Conservation (phyloP, 1,140 invertebrate species). For the Glossosoma conforme region DNA sequence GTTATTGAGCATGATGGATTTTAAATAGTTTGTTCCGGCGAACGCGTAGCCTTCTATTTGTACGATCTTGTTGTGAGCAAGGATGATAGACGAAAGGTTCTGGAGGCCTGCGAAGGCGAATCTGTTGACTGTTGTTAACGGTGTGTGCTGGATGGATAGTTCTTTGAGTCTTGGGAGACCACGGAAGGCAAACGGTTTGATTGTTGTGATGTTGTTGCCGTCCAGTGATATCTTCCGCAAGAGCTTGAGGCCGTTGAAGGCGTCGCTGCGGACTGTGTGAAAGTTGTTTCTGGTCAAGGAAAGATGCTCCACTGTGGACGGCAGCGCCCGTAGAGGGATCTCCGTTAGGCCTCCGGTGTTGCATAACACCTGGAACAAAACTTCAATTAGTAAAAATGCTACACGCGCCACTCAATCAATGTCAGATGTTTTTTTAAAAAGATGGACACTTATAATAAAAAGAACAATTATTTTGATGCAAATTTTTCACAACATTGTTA, state of each 20-base stretch:
- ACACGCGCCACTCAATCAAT: too few species aligned
- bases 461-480: too few species aligned
- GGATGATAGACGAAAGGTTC: conserved; percentile 68
- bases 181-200: conserved; percentile 77
- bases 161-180: conserved; percentile 68
- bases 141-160: conserved; percentile 76
- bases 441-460: too few species aligned
- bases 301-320: conserved; percentile 70
- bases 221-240: conserved; percentile 71
- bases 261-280: conserved; percentile 69
- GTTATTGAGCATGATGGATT: conserved; percentile 66
- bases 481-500: too few species aligned
- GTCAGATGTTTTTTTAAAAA: too few species aligned
- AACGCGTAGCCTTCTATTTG: conserved; percentile 76
- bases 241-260: conserved; percentile 65
- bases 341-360: conserved; percentile 74
- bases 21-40: conserved; percentile 75
- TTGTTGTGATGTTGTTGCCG: conserved; percentile 72
- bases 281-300: conserved; percentile 78
- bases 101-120: conserved; percentile 79
- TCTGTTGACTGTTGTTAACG: conserved; percentile 65
- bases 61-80: conserved; percentile 73
- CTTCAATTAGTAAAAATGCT: conserved; percentile 1
- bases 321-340: conserved; percentile 67
- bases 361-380: conserved; percentile 65